Evolutionary conservation across 2,797 vertebrate genomes (phyloP).

Genomic region (Bucorvus abyssinicus): DNA sequence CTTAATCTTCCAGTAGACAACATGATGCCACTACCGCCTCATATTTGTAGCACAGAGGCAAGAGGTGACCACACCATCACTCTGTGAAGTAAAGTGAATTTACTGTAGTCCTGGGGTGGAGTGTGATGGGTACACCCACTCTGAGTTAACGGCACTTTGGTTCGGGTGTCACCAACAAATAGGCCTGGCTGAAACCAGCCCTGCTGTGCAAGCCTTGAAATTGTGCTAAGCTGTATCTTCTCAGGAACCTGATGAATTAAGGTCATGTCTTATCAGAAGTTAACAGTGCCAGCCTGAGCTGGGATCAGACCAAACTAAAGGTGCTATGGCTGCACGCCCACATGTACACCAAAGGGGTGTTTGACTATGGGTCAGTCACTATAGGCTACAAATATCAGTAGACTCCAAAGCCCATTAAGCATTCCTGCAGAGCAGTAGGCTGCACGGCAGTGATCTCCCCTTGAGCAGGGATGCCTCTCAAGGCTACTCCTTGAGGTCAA

Average conservation of each 20-base stretch:
- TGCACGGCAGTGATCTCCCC: background rate
- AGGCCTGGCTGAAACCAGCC: background rate
- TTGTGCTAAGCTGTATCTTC: background rate
- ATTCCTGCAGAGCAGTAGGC: background rate
- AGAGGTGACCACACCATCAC: background rate
- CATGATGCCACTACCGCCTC: background rate
- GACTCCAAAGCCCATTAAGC: background rate
- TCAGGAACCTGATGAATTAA: background rate
- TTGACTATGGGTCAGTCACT: background rate
- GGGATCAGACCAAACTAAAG: background rate
- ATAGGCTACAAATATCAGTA: background rate
- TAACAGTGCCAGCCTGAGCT: background rate
- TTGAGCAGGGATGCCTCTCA: background rate
- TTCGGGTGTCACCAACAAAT: background rate
- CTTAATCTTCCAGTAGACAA: background rate
- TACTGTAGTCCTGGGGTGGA: background rate
- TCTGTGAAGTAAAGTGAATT: background rate
- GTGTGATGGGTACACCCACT: rapidly evolving
- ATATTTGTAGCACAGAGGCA: background rate
- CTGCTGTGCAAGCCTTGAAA: background rate
- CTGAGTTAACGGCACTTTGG: background rate
- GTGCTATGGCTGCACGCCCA: background rate
- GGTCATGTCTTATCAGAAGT: background rate
- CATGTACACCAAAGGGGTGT: rapidly evolving
- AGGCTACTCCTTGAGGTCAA: background rate